Conservation (phyloP, 2,113 vertebrate genomes). For the Gadus macrocephalus region DNA sequence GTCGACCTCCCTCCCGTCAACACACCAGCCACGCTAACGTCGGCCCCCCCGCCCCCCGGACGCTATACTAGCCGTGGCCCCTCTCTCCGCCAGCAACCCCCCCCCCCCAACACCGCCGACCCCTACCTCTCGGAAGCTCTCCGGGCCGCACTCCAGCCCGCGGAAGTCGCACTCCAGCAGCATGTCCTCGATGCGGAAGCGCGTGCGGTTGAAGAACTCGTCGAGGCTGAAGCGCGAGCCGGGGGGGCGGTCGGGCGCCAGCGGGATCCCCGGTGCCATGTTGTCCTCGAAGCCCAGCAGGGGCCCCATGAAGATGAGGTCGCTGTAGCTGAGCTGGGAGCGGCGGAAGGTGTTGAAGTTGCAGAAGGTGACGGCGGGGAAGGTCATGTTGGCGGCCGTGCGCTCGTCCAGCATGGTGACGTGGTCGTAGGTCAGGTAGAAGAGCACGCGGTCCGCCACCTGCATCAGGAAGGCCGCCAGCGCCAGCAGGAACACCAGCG, state of each 20-base stretch:
- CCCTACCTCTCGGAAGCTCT: conserved; percentile 80
- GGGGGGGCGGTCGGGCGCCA: conserved; percentile 66
- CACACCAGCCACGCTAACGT: no score
- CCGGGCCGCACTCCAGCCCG: conserved; percentile 78
- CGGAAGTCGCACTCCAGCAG: conserved; percentile 87
- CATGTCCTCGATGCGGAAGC: conserved; percentile 90
- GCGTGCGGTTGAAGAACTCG: conserved; percentile 85
- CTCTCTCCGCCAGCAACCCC: background rate
- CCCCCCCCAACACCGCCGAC: background rate
- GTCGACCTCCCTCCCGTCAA: no score
- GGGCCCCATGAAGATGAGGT: conserved; percentile 86
- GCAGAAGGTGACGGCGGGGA: conserved; percentile 89
- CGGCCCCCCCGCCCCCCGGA: no score
- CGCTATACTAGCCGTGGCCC: background rate
- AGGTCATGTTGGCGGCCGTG: conserved; percentile 75
- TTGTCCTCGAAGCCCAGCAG: conserved; percentile 83
- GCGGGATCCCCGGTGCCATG: conserved; percentile 80
- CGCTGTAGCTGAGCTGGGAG: conserved; percentile 85
- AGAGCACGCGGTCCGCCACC: conserved; percentile 82
- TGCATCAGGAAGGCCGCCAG: conserved; percentile 86
- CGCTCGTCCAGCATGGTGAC: conserved; percentile 86
- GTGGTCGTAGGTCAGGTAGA: conserved; percentile 84
- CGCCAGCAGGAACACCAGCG: conserved; percentile 78
- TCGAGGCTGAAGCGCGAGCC: conserved; percentile 76
- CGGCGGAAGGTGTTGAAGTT: conserved; percentile 85